Evolutionary conservation across 2,888 invertebrate genomes (phyloP).

Genomic region (Cosmopolites sordidus): DNA sequence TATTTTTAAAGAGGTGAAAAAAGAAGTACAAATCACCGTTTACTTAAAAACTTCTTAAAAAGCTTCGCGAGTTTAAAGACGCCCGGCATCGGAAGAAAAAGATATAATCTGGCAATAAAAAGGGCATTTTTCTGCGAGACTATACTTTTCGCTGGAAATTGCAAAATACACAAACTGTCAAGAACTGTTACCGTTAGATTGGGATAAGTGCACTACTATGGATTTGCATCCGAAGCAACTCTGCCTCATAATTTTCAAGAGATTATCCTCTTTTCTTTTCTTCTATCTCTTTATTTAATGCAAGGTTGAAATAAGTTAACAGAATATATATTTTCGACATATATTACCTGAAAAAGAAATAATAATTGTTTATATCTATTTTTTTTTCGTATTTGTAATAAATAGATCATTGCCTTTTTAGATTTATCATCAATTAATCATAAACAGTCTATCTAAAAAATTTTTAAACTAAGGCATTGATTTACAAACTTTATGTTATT

Average conservation of each 20-base stretch:
- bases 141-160: constrained; percentile 23
- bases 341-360: no score
- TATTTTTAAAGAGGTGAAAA: no score
- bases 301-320: no score
- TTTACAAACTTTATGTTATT: no score
- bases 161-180: constrained; percentile 27
- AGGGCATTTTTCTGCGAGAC: constrained; percentile 21
- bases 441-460: no score
- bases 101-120: constrained; percentile 27
- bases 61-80: constrained; percentile 12
- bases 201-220: constrained; percentile 25
- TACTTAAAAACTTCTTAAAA: constrained; percentile 22
- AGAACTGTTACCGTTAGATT: constrained; percentile 27
- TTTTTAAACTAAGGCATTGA: no score
- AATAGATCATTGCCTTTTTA: no score
- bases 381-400: no score
- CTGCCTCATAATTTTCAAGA: constrained; percentile 24
- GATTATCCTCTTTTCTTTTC: constrained; percentile 17
- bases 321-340: no score
- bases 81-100: constrained; percentile 19
- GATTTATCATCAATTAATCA: no score
- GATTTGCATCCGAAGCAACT: constrained; percentile 27
- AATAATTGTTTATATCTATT: no score
- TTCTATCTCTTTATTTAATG: constrained; percentile 6
- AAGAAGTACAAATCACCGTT: no score